Evolutionary conservation across 1,140 invertebrate genomes (phyloP), one percentile per base, ranked within the genome.

Genomic region (Belonocnema kinseyi): DNA sequence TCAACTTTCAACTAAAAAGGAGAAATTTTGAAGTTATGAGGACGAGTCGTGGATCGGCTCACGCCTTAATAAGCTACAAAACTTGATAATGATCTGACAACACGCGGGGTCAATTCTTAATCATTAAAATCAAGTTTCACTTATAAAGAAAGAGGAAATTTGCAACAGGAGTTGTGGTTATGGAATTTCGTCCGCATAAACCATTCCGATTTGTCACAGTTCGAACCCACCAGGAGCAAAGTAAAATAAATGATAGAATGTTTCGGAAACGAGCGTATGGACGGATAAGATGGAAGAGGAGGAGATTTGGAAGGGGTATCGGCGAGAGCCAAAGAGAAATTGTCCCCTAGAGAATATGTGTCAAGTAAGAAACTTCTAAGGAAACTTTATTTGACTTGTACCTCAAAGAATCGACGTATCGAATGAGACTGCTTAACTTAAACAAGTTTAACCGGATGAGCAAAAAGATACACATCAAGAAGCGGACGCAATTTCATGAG

Each of bases 341-440:
- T 77, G 73, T 77, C 50, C 81, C 74, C 56, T 50, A 3, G 79
- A 76, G 82, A 74, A 80, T 82, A 82, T 73, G 78, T 82, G 83
- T 80, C 83, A 72, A 77, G 78, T 77, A 70, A 50, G 46, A 80
- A 85, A 85, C 66, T 85, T 80, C 7, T 17, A 56, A 26, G 58
- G 50, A 78, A 86, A 86, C 82, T 84, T 82, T 82, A 81, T 84
- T 85, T 81, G 82, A 82, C 79, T 85, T 77, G 72, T 77, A 66
- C 72, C 72, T 13, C 56, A 72, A 78, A 74, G 77, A 86, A 86
- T 83, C 80, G 82, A 85, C 79, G 79, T 86, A 86, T 86, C 82
- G 82, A 84, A 85, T 84, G 79, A 79, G 85, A 86, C 83, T 81
- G 82, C 82, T 86, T 80, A 80, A 86, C 78, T 86, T 86, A 82